Conservation (phyloP, 1,140 invertebrate species). For the Harpegnathos saltator region DNA sequence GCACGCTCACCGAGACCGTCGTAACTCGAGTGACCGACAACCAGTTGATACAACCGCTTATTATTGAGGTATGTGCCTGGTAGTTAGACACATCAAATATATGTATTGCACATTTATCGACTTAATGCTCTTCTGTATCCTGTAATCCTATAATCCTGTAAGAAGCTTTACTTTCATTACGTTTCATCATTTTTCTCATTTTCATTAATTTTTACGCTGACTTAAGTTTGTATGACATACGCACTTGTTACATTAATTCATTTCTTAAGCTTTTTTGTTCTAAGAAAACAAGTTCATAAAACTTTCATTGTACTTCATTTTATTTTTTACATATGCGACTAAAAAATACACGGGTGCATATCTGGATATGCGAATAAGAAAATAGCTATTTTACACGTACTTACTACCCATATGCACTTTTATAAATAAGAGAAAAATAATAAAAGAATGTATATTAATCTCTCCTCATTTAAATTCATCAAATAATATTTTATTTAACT, state of each 20-base stretch:
- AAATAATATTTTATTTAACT: conserved; percentile 13
- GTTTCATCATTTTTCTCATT: neutral
- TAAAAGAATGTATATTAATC: neutral
- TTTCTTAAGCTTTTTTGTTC: neutral
- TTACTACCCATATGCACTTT: neutral
- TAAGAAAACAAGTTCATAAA: too few relatives aligned
- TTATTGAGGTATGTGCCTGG: conserved; percentile 92
- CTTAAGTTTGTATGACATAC: neutral
- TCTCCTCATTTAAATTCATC: neutral
- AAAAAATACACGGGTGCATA: neutral
- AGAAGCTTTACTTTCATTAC: neutral
- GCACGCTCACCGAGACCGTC: conserved; percentile 96
- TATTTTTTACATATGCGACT: neutral
- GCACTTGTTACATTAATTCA: neutral
- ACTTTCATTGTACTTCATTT: neutral
- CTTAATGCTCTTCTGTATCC: neutral
- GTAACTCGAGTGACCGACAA: conserved; percentile 97
- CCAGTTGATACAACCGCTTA: conserved; percentile 92
- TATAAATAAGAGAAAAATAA: too few relatives aligned
- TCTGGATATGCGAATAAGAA: neutral
- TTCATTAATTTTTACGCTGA: neutral
- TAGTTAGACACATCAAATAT: conserved; percentile 68
- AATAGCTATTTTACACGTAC: neutral
- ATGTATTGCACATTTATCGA: conserved; percentile 44
- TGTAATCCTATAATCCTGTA: too few relatives aligned